Base-by-base conservation (phyloP, 2,888 invertebrate genomes). In the Hypena proboscidalis region DNA sequence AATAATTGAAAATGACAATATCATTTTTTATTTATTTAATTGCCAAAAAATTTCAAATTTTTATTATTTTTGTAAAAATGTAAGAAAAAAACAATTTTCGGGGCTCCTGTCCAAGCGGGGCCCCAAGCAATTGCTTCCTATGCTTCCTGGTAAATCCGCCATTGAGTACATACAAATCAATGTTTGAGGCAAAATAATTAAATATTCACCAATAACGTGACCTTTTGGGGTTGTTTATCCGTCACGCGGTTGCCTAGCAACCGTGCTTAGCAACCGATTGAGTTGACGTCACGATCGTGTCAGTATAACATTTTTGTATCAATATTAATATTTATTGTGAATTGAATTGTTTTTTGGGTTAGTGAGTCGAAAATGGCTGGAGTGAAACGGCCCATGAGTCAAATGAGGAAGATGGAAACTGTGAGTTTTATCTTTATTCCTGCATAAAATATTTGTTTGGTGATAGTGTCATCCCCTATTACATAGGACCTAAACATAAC, bases 381-480 rank as follows among this genome's bases (percentile, higher is more conserved):
- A 22, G 57, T 77, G 0, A 78, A 66, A 9, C 73, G 85, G 34
- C 90, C 89, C 0, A 74, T 90, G 87, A 90, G 88, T 44, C 81
- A 80, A 20, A 82, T 81, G 82, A 67, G 82, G 41, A 90, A 86
- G 49, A 51, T 89, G 10, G 89, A 90, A 59, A 72, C 83, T 39
- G 90, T 90, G 50, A 73, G 78, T 68, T 20, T 2, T 21, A 21
- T 2, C 9, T 4, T 21, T 5, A 3, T 5, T 15, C 2, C n/a
- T 25, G 6, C 15, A 14, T 8, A 7, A 8, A 5, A 2, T 34
- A 8, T 29, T 9, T 3, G 8, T 3, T 23, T 23, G 8, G 9
- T 23, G 9, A 8, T 9, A 8, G 23, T 23, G 23, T 23, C 0
- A 9, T 23, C 10, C 9, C n/a, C n/a, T n/a, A n/a, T n/a, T n/a